Evolutionary conservation across 2,888 invertebrate genomes (phyloP), one percentile per base, ranked within the genome.

Genomic region (Coenonympha glycerion): DNA sequence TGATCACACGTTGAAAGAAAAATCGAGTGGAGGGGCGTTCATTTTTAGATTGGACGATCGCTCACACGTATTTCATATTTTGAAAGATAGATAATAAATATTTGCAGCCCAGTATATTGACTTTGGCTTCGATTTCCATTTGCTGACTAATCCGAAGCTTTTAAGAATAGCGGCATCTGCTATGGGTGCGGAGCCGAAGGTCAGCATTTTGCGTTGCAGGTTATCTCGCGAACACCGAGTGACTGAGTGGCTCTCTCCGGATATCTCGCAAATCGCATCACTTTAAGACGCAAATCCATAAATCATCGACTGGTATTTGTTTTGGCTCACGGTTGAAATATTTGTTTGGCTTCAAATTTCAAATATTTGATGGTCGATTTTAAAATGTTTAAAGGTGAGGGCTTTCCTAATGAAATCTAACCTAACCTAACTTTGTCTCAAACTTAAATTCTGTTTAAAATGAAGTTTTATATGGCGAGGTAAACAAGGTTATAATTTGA

Each of bases 71-170:
- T n/a, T n/a, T n/a, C n/a, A n/a, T n/a, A n/a, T n/a, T n/a, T n/a
- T n/a, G n/a, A n/a, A n/a, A n/a, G n/a, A n/a, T n/a, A n/a, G n/a
- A n/a, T n/a, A n/a, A n/a, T n/a, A n/a, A n/a, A n/a, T n/a, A n/a
- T n/a, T n/a, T n/a, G n/a, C n/a, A n/a, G n/a, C n/a, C n/a, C 6
- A 24, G 9, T 24, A 24, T 24, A 24, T 24, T 6, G 24, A 24
- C 28, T 28, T 26, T 28, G 13, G n/a, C 19, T 19, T 13, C n/a
- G 37, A 11, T 5, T 13, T 37, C 13, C 37, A 37, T 13, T n/a
- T 22, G 15, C 22, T 39, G 39, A 39, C 24, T 39, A 39, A 39
- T 22, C 24, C 39, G 24, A 39, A 39, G 24, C 24, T 24, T 24
- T 39, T 9, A 15, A 13, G 39, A 15, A 15, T 24, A 9, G 15